Percentiles rank a stretch among this genome's conserved stretches.
Conservation (phyloP, 2,113 vertebrate species). For the Hymenochirus boettgeri region DNA sequence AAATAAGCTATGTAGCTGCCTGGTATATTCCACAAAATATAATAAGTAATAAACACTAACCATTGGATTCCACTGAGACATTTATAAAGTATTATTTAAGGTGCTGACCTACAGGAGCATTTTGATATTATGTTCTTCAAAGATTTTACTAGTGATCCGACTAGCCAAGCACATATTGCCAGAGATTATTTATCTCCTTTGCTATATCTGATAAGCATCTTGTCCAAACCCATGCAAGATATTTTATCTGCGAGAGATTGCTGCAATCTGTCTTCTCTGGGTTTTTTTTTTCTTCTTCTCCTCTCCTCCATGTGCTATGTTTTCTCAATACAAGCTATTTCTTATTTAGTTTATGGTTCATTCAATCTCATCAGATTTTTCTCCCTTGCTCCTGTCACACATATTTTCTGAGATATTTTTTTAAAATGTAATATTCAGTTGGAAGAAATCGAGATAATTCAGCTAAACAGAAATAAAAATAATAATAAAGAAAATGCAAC, state of each 20-base stretch:
- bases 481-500: too few species aligned
- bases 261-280: constrained; percentile 32
- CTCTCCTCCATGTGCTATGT: constrained; percentile 10
- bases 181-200: constrained; percentile 32
- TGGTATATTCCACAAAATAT: too few species aligned
- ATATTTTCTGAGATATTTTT: not conserved
- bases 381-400: not conserved
- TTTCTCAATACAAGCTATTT: constrained; percentile 5
- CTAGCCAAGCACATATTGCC: constrained; percentile 20
- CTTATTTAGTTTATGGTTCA: constrained; percentile 26
- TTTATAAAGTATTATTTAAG: constrained; percentile 40
- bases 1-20: too few species aligned
- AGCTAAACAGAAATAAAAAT: too few species aligned
- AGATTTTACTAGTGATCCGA: constrained; percentile 33
- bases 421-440: not conserved
- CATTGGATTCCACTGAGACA: not conserved
- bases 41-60: too few species aligned
- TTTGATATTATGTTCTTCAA: constrained; percentile 15
- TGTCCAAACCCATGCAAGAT: constrained; percentile 21
- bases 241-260: constrained; percentile 35
- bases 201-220: constrained; percentile 38
- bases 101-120: constrained; percentile 2
- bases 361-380: constrained; percentile 16
- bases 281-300: constrained; percentile 12
- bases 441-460: not conserved